Evolutionary conservation across 92 coral and sea anemone species (phyloP), one percentile per base, ranked within the genome.

Genomic region (Palythoa caribaeorum): DNA sequence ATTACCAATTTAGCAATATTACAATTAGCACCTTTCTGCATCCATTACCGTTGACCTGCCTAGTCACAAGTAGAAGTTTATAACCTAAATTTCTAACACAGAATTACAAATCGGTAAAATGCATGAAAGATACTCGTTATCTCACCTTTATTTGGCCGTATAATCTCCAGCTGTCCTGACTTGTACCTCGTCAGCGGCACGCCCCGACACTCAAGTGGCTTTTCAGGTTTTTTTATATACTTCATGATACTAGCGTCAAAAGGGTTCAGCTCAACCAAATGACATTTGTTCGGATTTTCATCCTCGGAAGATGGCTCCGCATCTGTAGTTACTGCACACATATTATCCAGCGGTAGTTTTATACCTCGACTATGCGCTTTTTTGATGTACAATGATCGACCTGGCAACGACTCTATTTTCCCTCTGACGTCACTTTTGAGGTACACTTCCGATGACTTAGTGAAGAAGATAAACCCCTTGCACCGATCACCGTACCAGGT

Each of bases 191-290:
- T 97, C 71, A 92, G 75, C 48, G 83, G 94, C 68, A 44, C 80
- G 2, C 98, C 99, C 40, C 86, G 92, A 19, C 99, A 97, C 14
- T 76, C 71, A 38, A 94, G 85, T 52, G 91, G 90, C 19, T 37
- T 69, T 15, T 69, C 83, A 37, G 92, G 93, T 60, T 86, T 81
- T 28, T 88, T 44, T 28, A 97, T 90, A 53, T 78, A 90, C 88
- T 91, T 87, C 88, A 92, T 89, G 14, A 97, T 92, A 76, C 80
- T 77, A 20, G 76, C 92, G 78, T 97, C 89, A 70, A 91, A 93
- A 15, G 99, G 98, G 89, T 97, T 95, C 90, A 95, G 89, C 83
- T 90, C 94, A 2, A 96, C 93, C 19, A 97, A 69, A 44, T 69
- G 92, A 80, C 99, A 97, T 38, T 83, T 90, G 16, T 84, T 87